Conservation (phyloP, 2,113 vertebrate species). For the Sceloporus undulatus region DNA sequence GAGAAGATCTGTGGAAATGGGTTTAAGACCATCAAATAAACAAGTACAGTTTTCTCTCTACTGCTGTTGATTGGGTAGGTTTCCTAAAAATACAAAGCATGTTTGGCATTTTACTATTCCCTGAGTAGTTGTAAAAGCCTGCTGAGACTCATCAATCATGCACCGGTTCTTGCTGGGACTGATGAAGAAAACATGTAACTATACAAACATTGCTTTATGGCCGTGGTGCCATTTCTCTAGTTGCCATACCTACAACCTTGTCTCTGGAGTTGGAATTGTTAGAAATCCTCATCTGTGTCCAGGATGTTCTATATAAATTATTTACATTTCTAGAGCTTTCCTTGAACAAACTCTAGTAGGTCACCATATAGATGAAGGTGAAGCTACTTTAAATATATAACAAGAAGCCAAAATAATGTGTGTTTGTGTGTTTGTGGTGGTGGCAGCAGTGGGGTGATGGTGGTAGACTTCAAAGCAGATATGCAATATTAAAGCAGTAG, state of each 20-base stretch:
- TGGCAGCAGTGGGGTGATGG: too few species aligned
- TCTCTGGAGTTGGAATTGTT: not conserved
- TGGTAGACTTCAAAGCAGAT: too few species aligned
- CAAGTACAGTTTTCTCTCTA: not conserved
- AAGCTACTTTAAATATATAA: too few species aligned
- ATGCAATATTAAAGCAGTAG: too few species aligned
- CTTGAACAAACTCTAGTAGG: not conserved
- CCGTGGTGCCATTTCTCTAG: not conserved
- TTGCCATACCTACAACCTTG: not conserved
- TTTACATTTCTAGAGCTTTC: accelerated
- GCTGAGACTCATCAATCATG: constrained; percentile 51
- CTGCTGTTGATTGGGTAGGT: constrained; percentile 19
- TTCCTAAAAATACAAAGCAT: constrained; percentile 18
- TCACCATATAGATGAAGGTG: not conserved
- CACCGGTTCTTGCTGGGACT: constrained; percentile 8
- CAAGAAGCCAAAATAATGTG: too few species aligned
- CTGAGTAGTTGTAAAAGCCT: constrained; percentile 41
- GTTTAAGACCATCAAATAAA: not conserved
- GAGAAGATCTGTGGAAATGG: too few species aligned
- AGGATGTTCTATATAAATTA: accelerated
- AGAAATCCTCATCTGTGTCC: accelerated
- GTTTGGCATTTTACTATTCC: constrained; percentile 55
- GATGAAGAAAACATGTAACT: constrained; percentile 29
- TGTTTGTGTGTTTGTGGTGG: too few species aligned
- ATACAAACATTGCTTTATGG: not conserved